Evolutionary conservation across 1,140 invertebrate species (phyloP), one percentile per base, ranked within the genome.

Genomic region (Probaryconus sp.): DNA sequence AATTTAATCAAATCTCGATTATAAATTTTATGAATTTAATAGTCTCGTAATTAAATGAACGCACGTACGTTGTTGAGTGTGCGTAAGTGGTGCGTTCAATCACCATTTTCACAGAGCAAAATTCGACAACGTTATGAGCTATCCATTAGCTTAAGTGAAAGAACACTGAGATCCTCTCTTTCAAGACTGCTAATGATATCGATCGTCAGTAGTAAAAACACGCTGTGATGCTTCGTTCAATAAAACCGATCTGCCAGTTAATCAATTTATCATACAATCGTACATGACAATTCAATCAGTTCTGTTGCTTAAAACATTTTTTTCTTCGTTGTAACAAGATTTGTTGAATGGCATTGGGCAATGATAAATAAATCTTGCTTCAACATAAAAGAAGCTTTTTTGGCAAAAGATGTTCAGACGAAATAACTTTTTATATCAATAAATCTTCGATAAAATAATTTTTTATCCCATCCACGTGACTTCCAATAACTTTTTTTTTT

Each of bases 121-220:
- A 50, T 50, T 24, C 43, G 42, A 56, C 26, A 17, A 7, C 56
- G 50, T 68, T 68, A 68, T 50, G 26, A 68, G 14, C 43, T 42
- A 58, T 68, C 64, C 64, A 68, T 68, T 68, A 68, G 24, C 31
- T 56, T 56, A 67, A 67, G 42, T 67, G 63, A 67, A 69, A 51
- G 53, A 69, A 53, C 61, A 55, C 26, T 11, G 18, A 37, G 48
- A 10, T 37, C 11, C 2, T 53, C 61, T 65, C 50, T 55, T 55
- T 43, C 31, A 33, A 51, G 35, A 28, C 37, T 42, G 35, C 9
- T 63, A 63, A 63, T 42, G 26, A 37, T 20, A 63, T 63, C 58
- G 47, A 43, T 63, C 5, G 4, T 21, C 3, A 51, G 17, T 43
- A 21, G 48, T 45, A 53, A 37, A 64, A 53, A 64, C 45, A 42